Percentiles rank a stretch among this genome's conserved stretches.
These are phyloP conservation scores for Borostomias antarcticus DNA, from an alignment of 2,797 vertebrate genomes.

Conservation along the genomic window DNA sequence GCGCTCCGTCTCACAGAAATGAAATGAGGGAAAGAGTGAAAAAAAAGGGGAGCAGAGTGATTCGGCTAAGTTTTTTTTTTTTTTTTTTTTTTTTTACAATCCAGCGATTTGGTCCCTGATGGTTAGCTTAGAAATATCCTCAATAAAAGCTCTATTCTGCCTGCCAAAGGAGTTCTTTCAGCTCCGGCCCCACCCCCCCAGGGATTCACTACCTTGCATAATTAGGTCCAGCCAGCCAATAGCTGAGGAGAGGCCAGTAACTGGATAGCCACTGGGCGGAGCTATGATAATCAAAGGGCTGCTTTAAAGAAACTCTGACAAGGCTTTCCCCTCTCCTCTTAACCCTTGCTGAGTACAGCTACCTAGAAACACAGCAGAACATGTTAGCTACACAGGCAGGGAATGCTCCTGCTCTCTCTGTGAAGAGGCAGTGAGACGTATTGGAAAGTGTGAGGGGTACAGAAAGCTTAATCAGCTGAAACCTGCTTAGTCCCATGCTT, in stretches of 20 bases:
- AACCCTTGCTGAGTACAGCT: not conserved
- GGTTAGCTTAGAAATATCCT: slow-evolving; percentile 84
- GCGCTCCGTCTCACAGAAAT: slow-evolving; percentile 71
- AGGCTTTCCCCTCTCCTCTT: slow-evolving; percentile 55
- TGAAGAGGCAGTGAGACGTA: no score
- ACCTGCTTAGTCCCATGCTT: not conserved
- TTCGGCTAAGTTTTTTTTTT: slow-evolving; percentile 71
- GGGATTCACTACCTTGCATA: slow-evolving; percentile 86
- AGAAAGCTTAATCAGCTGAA: not conserved
- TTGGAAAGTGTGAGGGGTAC: no score
- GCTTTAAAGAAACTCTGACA: slow-evolving; percentile 76
- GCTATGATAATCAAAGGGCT: slow-evolving; percentile 84
- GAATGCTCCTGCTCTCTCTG: not conserved
- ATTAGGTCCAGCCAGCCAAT: slow-evolving; percentile 79
- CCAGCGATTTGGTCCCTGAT: slow-evolving; percentile 84
- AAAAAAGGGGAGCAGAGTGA: slow-evolving; percentile 69
- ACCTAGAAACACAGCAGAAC: not conserved
- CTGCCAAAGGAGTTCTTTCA: slow-evolving; percentile 87
- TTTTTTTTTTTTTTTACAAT: slow-evolving; percentile 74
- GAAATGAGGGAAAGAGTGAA: slow-evolving; percentile 72
- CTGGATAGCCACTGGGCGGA: slow-evolving; percentile 81
- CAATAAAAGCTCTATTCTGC: slow-evolving; percentile 88
- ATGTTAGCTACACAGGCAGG: not conserved
- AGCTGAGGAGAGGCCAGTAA: slow-evolving; percentile 71
- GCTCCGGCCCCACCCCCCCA: slow-evolving; percentile 77